phyloP scores from a whole-genome alignment of 2,113 vertebrate genomes.

The Agelaius tricolor region DNA sequence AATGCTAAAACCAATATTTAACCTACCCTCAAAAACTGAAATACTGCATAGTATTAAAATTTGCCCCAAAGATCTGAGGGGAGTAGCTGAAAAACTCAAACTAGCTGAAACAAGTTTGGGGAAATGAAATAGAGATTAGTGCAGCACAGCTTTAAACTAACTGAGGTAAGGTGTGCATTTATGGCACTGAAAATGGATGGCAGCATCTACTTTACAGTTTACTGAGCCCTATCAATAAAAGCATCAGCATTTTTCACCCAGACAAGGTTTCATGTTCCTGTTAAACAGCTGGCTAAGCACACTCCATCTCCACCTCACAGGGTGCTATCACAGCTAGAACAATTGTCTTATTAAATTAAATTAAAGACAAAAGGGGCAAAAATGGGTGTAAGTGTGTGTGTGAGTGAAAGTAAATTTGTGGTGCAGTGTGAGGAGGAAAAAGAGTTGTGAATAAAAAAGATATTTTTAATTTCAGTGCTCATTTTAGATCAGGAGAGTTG shows the following conservation, averaged over 20 bases:
- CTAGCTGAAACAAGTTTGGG: neutral
- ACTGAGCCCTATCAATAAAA: conserved; percentile 52
- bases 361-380: too few species aligned
- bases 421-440: too few species aligned
- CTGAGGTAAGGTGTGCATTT: neutral
- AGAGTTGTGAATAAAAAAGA: too few species aligned
- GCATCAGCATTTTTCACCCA: conserved; percentile 58
- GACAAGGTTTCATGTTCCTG: conserved; percentile 35
- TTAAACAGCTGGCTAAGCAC: neutral
- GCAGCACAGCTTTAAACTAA: neutral
- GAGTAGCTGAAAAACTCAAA: neutral
- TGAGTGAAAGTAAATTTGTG: too few species aligned
- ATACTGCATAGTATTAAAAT: neutral
- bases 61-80: neutral
- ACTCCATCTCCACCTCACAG: neutral
- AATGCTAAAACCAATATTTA: conserved; percentile 7
- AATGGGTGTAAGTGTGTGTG: too few species aligned
- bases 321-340: neutral
- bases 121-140: neutral
- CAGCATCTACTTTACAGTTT: conserved; percentile 34
- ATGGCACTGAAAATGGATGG: conserved; percentile 18
- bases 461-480: too few species aligned
- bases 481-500: too few species aligned
- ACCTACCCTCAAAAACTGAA: neutral
- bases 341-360: too few species aligned